phyloP scores from a whole-genome alignment of 2,888 invertebrate species.

The Erannis defoliaria region DNA sequence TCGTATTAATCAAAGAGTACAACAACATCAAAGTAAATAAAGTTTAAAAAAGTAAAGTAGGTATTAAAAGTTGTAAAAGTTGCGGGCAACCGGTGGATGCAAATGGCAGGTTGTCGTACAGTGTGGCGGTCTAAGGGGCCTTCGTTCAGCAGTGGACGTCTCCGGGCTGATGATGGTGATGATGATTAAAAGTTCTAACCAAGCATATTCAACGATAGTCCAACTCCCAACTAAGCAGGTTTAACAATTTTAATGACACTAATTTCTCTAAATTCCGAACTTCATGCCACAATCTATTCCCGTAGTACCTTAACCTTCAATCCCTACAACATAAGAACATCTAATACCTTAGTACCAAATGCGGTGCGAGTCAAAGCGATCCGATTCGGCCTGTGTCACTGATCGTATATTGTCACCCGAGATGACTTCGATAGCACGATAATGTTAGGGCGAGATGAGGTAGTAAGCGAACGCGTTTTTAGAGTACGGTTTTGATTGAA shows the following conservation, averaged over 20 bases:
- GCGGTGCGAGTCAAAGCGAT: conserved; percentile 79
- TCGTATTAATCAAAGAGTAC: too few species aligned
- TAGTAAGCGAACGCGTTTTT: conserved; percentile 48
- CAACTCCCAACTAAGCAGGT: not conserved
- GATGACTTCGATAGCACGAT: conserved; percentile 79
- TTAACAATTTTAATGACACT: conserved; percentile 13
- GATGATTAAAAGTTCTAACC: too few species aligned
- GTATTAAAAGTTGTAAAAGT: too few species aligned
- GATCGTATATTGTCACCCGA: conserved; percentile 84
- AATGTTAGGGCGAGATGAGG: conserved; percentile 48
- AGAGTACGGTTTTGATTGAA: not conserved
- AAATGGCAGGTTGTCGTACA: too few species aligned
- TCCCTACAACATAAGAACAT: conserved; percentile 63
- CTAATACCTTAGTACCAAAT: conserved; percentile 54
- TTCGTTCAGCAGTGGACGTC: too few species aligned
- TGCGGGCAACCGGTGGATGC: too few species aligned
- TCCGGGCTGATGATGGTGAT: too few species aligned
- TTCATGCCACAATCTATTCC: conserved; percentile 17
- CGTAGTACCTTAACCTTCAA: conserved; percentile 41
- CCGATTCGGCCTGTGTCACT: conserved; percentile 72
- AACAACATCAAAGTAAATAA: too few species aligned
- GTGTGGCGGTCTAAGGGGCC: too few species aligned
- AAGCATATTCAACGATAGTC: too few species aligned
- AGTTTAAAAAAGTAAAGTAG: too few species aligned
- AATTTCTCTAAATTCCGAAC: conserved; percentile 19